phyloP scores from a whole-genome alignment of 2,888 invertebrate species.

The Amblyjoppa proteus region DNA sequence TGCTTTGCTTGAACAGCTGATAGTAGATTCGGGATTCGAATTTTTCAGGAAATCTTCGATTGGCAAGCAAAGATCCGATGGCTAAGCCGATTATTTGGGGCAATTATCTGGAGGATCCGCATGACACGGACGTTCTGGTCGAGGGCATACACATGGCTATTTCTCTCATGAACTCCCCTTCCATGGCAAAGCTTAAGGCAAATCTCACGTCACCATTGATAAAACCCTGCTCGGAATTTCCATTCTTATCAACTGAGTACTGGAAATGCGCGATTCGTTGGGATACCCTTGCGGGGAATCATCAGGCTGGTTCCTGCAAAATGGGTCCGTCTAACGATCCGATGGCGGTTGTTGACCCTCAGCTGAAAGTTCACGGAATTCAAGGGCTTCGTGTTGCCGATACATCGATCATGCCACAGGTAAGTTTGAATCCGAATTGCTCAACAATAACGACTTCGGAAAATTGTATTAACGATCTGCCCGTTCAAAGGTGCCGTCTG shows the following conservation, averaged over 20 bases:
- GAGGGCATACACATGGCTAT: conserved; percentile 88
- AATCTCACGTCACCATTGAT: conserved; percentile 76
- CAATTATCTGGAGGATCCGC: conserved; percentile 90
- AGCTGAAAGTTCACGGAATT: conserved; percentile 89
- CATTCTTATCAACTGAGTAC: conserved; percentile 88
- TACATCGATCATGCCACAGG: conserved; percentile 88
- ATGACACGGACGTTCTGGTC: conserved; percentile 88
- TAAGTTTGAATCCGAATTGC: conserved; percentile 78
- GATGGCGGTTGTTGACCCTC: conserved; percentile 91
- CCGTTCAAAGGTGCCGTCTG: conserved; percentile 80
- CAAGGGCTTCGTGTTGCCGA: conserved; percentile 87
- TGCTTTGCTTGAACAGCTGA: not conserved
- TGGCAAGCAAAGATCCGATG: conserved; percentile 89
- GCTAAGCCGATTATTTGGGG: conserved; percentile 91
- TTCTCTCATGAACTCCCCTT: conserved; percentile 87
- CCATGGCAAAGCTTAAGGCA: conserved; percentile 81
- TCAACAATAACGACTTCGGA: not conserved
- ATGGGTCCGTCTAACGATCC: conserved; percentile 91
- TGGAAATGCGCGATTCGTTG: conserved; percentile 91
- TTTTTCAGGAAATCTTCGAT: conserved; percentile 78
- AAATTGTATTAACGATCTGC: not conserved
- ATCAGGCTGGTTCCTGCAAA: conserved; percentile 93
- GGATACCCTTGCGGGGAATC: conserved; percentile 93
- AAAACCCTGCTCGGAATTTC: conserved; percentile 75
- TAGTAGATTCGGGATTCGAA: no score